Base-by-base conservation (phyloP, 2,113 vertebrate genomes). In the Vanacampus margaritifer region DNA sequence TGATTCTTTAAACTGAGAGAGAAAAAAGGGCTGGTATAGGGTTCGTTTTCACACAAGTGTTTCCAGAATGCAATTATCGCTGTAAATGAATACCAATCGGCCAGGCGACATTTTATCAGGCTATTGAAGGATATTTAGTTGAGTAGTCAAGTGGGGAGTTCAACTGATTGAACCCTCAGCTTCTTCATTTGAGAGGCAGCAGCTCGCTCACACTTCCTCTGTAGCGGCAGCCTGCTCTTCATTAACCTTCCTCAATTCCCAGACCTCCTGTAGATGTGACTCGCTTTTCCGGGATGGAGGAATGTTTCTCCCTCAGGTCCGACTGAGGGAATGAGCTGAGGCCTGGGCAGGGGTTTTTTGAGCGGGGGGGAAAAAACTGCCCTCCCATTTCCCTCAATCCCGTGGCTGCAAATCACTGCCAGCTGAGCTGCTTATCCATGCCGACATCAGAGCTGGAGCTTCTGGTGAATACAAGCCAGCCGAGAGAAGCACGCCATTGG, bases 191-290 rank as follows among this genome's bases (percentile, higher is more conserved):
- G 63, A 68, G 59, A 60, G 68, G 62, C 51, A 76, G 69, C 26
- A 28, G 70, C 70, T 50, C 65, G 28, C 28, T 43, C 66, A 60
- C 75, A 68, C 65, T 73, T 73, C 64, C 66, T 71, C 45, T 50
- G 11, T 36, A 54, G 65, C 76, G 45, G 35, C 79, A 43, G 85
- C 71, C 91, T 92, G 89, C 82, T 86, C 84, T 86, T 91, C 88
- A 91, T 91, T 93, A 91, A 80, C 80, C 76, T 66, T 74, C 73
- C 71, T 80, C 82, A 82, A 80, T 89, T 91, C 91, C 84, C 87
- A 85, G 82, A 89, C 88, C 86, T 79, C 80, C 83, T 75, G 81
- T 78, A 80, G 87, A 85, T 87, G 82, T 86, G 88, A 90, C 85
- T 88, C 87, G 86, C 89, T 90, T 86, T 91, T 89, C 86, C 85